phyloP scores from a whole-genome alignment of 1,140 invertebrate species.

The Drosophila nebulosa region DNA sequence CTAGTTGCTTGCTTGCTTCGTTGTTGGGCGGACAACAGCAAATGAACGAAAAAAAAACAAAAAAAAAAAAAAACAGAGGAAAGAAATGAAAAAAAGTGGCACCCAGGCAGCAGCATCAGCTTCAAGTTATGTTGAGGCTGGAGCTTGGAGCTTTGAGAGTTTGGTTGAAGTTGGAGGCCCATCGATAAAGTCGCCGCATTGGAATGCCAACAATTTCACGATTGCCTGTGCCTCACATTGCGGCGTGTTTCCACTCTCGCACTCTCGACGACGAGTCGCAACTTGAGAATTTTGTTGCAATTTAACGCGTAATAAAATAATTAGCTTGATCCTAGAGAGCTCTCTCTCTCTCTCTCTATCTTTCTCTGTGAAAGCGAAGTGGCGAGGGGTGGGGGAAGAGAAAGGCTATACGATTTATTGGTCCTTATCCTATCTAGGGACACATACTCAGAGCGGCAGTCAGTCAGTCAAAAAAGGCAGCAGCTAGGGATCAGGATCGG shows the following conservation, averaged over 20 bases:
- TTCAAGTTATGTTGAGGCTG: slow-evolving; percentile 19
- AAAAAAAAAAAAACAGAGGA: slow-evolving; percentile 3
- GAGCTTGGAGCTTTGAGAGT: background rate
- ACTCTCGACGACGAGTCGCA: slow-evolving; percentile 26
- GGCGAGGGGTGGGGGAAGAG: background rate
- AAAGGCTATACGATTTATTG: background rate
- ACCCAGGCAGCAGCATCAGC: slow-evolving; percentile 53
- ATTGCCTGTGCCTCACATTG: slow-evolving; percentile 73
- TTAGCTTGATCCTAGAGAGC: slow-evolving; percentile 45
- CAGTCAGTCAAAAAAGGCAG: slow-evolving; percentile 37
- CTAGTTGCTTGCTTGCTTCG: slow-evolving; percentile 17
- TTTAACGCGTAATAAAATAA: slow-evolving; percentile 78
- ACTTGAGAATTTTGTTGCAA: slow-evolving; percentile 72
- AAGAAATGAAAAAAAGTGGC: slow-evolving; percentile 61
- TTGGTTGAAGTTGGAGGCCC: slow-evolving; percentile 23
- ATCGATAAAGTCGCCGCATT: slow-evolving; percentile 64
- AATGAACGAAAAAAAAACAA: slow-evolving; percentile 14
- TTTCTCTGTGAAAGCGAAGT: background rate
- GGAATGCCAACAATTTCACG: slow-evolving; percentile 75
- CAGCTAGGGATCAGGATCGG: slow-evolving; percentile 21
- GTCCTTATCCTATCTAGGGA: slow-evolving; percentile 25
- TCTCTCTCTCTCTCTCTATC: background rate
- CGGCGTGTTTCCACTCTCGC: slow-evolving; percentile 56
- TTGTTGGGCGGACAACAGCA: slow-evolving; percentile 43
- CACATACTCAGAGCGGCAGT: slow-evolving; percentile 36